phyloP scores from a whole-genome alignment of 2,888 invertebrate genomes.

The Mactromeris polynyma region DNA sequence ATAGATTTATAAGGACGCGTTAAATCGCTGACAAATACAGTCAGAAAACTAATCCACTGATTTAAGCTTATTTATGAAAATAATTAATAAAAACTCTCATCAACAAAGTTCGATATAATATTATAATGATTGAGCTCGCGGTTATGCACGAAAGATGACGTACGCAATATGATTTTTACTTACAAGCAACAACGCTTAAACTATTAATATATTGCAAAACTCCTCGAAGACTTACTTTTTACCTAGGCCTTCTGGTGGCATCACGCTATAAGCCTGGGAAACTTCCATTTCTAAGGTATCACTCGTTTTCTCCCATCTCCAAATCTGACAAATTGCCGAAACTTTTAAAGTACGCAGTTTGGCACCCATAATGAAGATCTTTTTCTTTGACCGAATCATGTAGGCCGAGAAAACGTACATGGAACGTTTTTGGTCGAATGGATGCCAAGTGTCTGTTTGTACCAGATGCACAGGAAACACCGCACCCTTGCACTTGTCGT shows the following conservation, averaged over 20 bases:
- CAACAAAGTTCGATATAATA: too few species aligned
- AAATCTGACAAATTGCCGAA: background rate
- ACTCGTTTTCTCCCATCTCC: background rate
- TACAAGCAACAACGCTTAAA: background rate
- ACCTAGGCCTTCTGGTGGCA: background rate
- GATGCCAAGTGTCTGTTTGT: background rate
- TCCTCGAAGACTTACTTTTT: background rate
- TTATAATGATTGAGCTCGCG: too few species aligned
- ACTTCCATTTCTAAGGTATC: background rate
- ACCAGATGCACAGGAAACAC: background rate
- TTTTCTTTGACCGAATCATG: background rate
- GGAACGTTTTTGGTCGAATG: background rate
- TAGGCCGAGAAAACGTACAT: slow-evolving; percentile 18
- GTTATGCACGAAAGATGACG: too few species aligned
- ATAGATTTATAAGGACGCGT: too few species aligned
- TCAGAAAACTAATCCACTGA: too few species aligned
- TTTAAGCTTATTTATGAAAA: too few species aligned
- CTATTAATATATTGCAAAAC: background rate
- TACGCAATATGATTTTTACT: too few species aligned
- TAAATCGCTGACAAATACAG: too few species aligned
- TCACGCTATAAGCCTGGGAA: background rate
- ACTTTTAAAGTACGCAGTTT: background rate
- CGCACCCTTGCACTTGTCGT: background rate
- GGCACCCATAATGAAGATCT: slow-evolving; percentile 20
- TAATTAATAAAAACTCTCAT: too few species aligned